Base-by-base conservation (phyloP, 2,113 vertebrate genomes). In the Camarhynchus parvulus region DNA sequence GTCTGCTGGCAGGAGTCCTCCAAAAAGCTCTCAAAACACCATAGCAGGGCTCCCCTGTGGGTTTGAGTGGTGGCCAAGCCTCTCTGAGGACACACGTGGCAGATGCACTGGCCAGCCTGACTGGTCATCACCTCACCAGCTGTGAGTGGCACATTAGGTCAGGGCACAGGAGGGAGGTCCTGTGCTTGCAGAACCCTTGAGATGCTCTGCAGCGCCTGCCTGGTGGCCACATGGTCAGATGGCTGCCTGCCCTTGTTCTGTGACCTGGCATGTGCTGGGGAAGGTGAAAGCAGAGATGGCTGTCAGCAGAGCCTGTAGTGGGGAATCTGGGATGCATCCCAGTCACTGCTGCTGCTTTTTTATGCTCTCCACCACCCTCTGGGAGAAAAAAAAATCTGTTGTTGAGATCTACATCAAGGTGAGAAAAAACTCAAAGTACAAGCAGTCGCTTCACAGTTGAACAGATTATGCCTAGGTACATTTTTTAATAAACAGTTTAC, bases 391-490 rank as follows among this genome's bases (percentile, higher is more conserved):
- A 87, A 52, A 68, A 50, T 31, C 39, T 64, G 10, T 28, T 58
- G 42, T 20, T 66, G 72, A 75, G 49, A 66, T 6, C n/a, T 35
- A 13, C 18, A 39, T 47, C 33, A 47, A 80, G 59, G 58, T 37
- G 68, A 55, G 24, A 86, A 66, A 81, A 90, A 46, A n/a, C 31
- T 80, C 28, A 23, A 37, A 84, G 14, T 11, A 49, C 75, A 27
- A 25, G 39, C 33, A 74, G 2, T 17, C 70, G 13, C 42, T 66
- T 62, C 21, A 13, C 30, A 47, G 3, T 69, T 0, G 0, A 63
- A 10, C 30, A 80, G 50, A 15, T 18, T n/a, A 7, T 39, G 25
- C 18, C n/a, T 18, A 31, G 19, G 19, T 69, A 27, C 4, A 1
- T 59, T 55, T 77, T 55, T 53, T 31, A 61, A 28, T 27, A 23